Percentiles rank a stretch among this genome's conserved stretches.
Evolutionary conservation across 2,888 invertebrate genomes (phyloP).

Genomic region (Automeris io): DNA sequence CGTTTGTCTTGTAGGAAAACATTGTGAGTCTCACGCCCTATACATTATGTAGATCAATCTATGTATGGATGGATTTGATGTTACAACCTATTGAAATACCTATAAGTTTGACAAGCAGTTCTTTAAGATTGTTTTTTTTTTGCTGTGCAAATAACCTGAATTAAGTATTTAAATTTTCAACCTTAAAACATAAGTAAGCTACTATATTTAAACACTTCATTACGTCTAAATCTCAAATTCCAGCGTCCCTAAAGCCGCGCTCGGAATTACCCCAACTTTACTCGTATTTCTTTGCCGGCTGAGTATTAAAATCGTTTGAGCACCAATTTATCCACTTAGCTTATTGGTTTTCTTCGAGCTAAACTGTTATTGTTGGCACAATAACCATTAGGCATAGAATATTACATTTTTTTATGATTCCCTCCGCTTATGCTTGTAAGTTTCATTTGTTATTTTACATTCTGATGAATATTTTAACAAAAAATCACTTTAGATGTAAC

Average conservation of each 20-base stretch:
- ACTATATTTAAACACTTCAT: neutral
- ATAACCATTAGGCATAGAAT: slow-evolving; percentile 1
- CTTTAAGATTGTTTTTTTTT: no score
- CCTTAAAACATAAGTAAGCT: neutral
- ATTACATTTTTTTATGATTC: slow-evolving; percentile 4
- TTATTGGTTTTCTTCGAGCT: slow-evolving; percentile 17
- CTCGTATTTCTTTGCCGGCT: slow-evolving; percentile 24
- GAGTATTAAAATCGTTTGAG: slow-evolving; percentile 22
- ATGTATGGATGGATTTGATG: no score
- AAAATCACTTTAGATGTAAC: no score
- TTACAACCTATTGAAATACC: no score
- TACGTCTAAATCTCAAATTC: neutral
- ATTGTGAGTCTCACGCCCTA: no score
- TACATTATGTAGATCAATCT: no score
- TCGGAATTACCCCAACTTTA: slow-evolving; percentile 20
- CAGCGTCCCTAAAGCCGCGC: neutral
- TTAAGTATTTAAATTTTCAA: neutral
- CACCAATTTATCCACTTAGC: slow-evolving; percentile 17
- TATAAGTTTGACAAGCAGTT: no score
- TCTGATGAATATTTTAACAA: no score
- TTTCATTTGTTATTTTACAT: neutral
- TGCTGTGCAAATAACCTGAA: no score
- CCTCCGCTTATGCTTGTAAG: neutral
- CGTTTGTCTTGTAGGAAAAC: no score
- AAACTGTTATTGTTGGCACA: slow-evolving; percentile 1